Conservation (phyloP, 2,797 vertebrate genomes). For the Trichosurus vulpecula region DNA sequence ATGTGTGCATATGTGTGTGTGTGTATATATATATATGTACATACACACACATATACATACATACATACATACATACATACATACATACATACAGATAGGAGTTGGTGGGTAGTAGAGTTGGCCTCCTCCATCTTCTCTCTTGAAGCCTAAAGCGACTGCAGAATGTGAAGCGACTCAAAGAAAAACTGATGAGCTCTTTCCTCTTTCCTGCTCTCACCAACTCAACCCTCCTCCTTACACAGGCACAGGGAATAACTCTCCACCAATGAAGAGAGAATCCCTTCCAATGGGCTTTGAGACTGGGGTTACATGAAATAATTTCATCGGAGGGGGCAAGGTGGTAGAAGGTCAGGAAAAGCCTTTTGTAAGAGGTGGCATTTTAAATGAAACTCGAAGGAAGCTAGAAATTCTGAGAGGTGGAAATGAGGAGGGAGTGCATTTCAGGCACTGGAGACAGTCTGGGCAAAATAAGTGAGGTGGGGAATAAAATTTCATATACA, state of each 20-base stretch:
- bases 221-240: background rate
- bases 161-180: background rate
- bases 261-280: background rate
- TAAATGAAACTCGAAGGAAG: background rate
- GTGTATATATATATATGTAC: no score
- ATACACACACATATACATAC: no score
- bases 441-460: background rate
- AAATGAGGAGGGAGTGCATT: background rate
- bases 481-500: background rate
- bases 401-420: background rate
- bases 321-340: background rate
- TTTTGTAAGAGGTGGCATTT: background rate
- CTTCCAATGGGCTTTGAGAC: background rate
- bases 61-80: no score
- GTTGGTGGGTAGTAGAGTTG: background rate
- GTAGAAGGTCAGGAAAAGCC: background rate
- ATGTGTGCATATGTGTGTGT: no score
- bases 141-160: background rate
- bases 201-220: background rate
- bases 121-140: background rate
- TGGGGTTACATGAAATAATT: background rate
- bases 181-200: background rate
- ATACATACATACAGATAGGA: background rate
- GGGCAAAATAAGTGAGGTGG: background rate
- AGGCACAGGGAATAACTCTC: background rate